phyloP scores from a whole-genome alignment of 2,888 invertebrate genomes.

The Sisyra terminalis region DNA sequence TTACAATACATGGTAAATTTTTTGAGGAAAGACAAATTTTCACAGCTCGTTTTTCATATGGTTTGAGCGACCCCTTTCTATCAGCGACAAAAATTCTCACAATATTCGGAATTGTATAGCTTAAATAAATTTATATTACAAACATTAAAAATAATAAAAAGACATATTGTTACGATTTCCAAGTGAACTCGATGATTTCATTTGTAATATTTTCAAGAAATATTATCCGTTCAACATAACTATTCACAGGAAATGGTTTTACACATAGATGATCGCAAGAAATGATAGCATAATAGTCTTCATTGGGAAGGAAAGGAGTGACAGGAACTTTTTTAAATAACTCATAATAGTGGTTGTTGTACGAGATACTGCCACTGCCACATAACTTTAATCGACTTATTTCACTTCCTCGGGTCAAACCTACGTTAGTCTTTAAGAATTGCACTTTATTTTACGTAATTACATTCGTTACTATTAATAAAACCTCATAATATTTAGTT shows the following conservation, averaged over 20 bases:
- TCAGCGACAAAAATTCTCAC: slow-evolving; percentile 17
- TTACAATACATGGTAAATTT: slow-evolving; percentile 19
- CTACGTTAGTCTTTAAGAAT: too few species aligned
- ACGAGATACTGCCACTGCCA: background rate
- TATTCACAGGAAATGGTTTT: slow-evolving; percentile 21
- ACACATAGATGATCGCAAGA: slow-evolving; percentile 22
- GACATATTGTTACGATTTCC: slow-evolving; percentile 22
- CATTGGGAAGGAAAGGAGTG: background rate
- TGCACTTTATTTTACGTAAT: too few species aligned
- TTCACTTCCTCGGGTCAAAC: background rate
- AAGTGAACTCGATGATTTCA: slow-evolving; percentile 23
- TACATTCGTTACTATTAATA: background rate
- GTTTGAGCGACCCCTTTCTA: slow-evolving; percentile 23
- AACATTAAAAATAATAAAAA: too few species aligned
- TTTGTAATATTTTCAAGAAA: slow-evolving; percentile 24
- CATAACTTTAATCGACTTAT: background rate
- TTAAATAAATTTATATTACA: slow-evolving; percentile 10
- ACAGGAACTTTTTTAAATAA: background rate
- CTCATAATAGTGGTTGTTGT: background rate
- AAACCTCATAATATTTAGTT: slow-evolving; percentile 21
- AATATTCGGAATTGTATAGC: slow-evolving; percentile 18
- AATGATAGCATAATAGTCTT: slow-evolving; percentile 18
- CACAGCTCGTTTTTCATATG: slow-evolving; percentile 22
- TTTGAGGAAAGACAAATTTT: slow-evolving; percentile 21
- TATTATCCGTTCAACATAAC: slow-evolving; percentile 20